Evolutionary conservation across 2,113 vertebrate species (phyloP).

Genomic region (Alligator sinensis): DNA sequence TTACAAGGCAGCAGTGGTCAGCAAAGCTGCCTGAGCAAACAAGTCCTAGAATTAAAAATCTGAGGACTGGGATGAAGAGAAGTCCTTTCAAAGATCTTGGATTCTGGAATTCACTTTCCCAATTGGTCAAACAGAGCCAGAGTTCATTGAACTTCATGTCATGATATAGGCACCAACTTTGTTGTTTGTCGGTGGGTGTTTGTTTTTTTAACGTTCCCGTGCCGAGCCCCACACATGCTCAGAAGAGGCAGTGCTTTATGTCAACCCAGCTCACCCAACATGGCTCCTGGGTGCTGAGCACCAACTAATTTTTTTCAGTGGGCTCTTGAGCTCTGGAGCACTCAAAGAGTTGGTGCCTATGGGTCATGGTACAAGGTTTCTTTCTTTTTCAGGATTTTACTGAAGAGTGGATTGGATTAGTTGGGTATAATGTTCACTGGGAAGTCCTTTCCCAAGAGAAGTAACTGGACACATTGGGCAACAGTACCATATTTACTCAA

Average conservation of each 20-base stretch:
- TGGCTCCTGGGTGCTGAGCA: no score
- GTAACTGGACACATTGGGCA: background rate
- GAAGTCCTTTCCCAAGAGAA: background rate
- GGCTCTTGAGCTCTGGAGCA: no score
- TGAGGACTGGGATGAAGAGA: background rate
- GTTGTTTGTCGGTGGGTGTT: no score
- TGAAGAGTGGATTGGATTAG: background rate
- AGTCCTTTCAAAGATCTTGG: background rate
- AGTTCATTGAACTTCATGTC: background rate
- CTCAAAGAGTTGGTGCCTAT: no score
- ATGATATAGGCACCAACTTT: no score
- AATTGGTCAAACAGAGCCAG: background rate
- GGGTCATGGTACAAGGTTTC: background rate
- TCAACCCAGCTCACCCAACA: no score
- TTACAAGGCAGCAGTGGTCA: no score
- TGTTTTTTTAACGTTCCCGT: no score
- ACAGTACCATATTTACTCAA: no score
- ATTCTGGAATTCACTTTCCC: background rate
- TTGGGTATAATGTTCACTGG: background rate
- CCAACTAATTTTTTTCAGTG: no score
- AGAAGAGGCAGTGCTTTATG: no score
- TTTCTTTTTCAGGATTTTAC: background rate
- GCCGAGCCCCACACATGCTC: no score
- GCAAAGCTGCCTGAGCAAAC: background rate
- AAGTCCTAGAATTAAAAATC: background rate